These are phyloP conservation scores for Scaptomyza polygonia DNA, from an alignment of 2,888 invertebrate species.

Conservation along the genomic window DNA sequence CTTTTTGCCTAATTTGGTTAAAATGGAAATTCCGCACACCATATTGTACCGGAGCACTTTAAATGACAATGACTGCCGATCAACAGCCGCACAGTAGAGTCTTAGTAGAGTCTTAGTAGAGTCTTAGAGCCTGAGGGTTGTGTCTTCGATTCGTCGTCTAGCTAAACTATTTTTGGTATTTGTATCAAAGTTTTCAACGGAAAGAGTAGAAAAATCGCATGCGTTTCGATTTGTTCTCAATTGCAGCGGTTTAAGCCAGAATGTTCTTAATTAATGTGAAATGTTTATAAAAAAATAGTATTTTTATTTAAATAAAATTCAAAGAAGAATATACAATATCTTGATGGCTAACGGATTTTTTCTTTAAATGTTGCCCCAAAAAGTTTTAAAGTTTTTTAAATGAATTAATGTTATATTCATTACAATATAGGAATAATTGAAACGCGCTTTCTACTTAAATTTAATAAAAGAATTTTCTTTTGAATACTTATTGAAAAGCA, in stretches of 20 bases:
- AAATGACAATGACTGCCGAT: slow-evolving; percentile 68
- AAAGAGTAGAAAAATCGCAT: slow-evolving; percentile 20
- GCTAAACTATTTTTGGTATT: slow-evolving; percentile 65
- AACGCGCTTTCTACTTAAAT: too few species aligned
- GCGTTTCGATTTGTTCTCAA: slow-evolving; percentile 8
- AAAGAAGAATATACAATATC: too few species aligned
- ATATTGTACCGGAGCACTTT: slow-evolving; percentile 76
- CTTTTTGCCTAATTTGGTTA: slow-evolving; percentile 80
- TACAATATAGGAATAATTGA: too few species aligned
- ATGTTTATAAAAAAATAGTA: too few species aligned
- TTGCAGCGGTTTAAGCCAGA: neutral
- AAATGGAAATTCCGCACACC: slow-evolving; percentile 82
- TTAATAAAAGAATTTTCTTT: too few species aligned
- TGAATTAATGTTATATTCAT: too few species aligned
- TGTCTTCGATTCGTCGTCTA: slow-evolving; percentile 11
- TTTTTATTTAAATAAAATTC: too few species aligned
- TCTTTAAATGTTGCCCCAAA: too few species aligned
- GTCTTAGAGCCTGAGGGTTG: slow-evolving; percentile 5
- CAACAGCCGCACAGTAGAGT: slow-evolving; percentile 26
- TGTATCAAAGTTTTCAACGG: slow-evolving; percentile 36
- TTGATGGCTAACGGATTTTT: too few species aligned
- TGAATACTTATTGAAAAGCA: too few species aligned
- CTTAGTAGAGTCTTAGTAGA: neutral
- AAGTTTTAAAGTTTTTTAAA: too few species aligned
- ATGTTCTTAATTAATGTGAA: too few species aligned